phyloP scores from a whole-genome alignment of 2,888 invertebrate species.

The Eilema sororculum region DNA sequence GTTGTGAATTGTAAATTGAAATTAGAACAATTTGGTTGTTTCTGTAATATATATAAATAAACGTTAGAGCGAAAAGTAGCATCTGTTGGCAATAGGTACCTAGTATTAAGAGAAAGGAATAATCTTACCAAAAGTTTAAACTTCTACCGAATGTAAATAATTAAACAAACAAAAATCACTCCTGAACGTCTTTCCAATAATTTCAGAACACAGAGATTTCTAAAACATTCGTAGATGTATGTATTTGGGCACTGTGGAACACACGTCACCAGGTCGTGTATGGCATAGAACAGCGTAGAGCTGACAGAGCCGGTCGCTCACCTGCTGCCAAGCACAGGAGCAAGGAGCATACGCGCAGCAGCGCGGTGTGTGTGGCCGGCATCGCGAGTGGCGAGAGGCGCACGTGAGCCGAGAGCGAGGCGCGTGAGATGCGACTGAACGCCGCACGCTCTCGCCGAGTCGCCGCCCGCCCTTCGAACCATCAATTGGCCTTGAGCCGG shows the following conservation, averaged over 20 bases:
- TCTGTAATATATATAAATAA: slow-evolving; percentile 10
- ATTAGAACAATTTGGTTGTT: slow-evolving; percentile 6
- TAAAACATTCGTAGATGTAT: not conserved
- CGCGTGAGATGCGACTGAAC: slow-evolving; percentile 55
- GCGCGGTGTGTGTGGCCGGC: slow-evolving; percentile 50
- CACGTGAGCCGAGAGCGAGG: too few species aligned
- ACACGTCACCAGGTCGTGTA: slow-evolving; percentile 38
- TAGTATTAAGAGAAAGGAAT: slow-evolving; percentile 7
- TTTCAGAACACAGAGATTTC: not conserved
- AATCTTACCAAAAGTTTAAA: slow-evolving; percentile 6
- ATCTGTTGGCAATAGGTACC: not conserved
- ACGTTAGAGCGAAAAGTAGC: not conserved
- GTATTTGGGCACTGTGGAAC: slow-evolving; percentile 28
- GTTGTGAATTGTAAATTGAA: slow-evolving; percentile 6
- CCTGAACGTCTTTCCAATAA: not conserved
- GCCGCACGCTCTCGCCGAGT: slow-evolving; percentile 35
- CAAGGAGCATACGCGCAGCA: slow-evolving; percentile 61
- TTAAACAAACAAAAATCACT: not conserved
- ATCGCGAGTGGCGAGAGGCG: slow-evolving; percentile 44
- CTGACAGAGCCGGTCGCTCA: slow-evolving; percentile 45
- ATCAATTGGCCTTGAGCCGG: slow-evolving; percentile 69
- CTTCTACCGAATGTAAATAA: slow-evolving; percentile 9
- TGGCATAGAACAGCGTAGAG: slow-evolving; percentile 28
- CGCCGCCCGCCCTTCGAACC: slow-evolving; percentile 74
- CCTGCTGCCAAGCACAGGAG: slow-evolving; percentile 75